Evolutionary conservation across 2,888 invertebrate species (phyloP).

Genomic region (Meiosimyza decipiens): DNA sequence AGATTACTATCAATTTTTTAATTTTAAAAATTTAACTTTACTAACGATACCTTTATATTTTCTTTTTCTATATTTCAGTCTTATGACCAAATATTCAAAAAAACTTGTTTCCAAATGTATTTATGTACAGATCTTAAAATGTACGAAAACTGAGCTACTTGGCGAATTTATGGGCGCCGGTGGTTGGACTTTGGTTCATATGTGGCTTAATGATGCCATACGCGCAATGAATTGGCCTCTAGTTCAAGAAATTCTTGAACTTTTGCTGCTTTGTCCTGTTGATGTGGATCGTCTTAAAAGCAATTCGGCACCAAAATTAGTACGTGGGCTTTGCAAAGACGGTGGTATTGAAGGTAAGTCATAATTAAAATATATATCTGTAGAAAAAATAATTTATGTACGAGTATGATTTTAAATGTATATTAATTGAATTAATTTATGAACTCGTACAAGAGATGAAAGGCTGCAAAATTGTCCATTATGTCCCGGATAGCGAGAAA

Average conservation of each 20-base stretch:
- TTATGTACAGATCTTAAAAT: slow-evolving; percentile 91
- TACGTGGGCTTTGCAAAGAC: slow-evolving; percentile 87
- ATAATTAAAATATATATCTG: background rate
- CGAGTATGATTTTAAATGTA: no score
- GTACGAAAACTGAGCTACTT: slow-evolving; percentile 84
- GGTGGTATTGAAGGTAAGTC: slow-evolving; percentile 82
- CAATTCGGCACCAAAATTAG: slow-evolving; percentile 91
- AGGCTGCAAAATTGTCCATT: no score
- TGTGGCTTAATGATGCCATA: slow-evolving; percentile 91
- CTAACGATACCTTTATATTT: slow-evolving; percentile 14
- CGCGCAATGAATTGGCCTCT: slow-evolving; percentile 86
- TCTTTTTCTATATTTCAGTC: slow-evolving; percentile 71
- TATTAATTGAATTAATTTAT: no score
- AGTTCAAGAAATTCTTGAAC: slow-evolving; percentile 85
- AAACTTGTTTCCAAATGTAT: slow-evolving; percentile 96
- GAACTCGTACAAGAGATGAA: no score
- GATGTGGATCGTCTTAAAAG: slow-evolving; percentile 90
- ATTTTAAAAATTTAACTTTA: no score
- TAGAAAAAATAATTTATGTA: no score
- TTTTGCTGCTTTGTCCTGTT: slow-evolving; percentile 88
- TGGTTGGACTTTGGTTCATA: slow-evolving; percentile 91
- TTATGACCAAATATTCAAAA: slow-evolving; percentile 95
- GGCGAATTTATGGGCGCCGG: slow-evolving; percentile 90
- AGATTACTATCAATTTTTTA: no score
- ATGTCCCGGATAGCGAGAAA: no score